A percentile compares a stretch with the other conserved stretches of the same genome.
phyloP scores from a whole-genome alignment of 1,140 invertebrate species.

The Zaprionus capensis region DNA sequence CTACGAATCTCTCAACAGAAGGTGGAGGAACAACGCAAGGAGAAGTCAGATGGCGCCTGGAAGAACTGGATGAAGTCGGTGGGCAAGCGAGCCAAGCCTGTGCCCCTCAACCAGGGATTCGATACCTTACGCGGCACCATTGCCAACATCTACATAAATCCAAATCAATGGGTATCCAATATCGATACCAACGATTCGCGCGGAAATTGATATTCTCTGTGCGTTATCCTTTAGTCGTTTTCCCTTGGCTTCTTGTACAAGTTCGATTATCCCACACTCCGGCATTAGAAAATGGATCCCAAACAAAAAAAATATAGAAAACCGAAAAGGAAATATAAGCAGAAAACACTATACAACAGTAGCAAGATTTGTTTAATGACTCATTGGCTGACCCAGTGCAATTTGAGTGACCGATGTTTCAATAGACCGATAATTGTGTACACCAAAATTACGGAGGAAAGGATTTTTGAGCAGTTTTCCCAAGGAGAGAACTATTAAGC shows the following conservation, averaged over 20 bases:
- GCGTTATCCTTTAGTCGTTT: slow-evolving; percentile 11
- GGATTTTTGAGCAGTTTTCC: background rate
- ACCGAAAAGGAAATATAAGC: background rate
- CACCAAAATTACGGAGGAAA: background rate
- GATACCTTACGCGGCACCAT: slow-evolving; percentile 65
- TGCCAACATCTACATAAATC: slow-evolving; percentile 69
- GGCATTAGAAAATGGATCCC: background rate
- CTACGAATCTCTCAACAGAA: slow-evolving; percentile 27
- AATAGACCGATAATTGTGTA: slow-evolving; percentile 32
- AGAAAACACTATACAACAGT: background rate
- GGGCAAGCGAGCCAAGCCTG: slow-evolving; percentile 61
- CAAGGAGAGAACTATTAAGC: background rate
- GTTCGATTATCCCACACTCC: slow-evolving; percentile 10
- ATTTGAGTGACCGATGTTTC: slow-evolving; percentile 31
- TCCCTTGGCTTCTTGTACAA: background rate
- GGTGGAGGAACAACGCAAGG: slow-evolving; percentile 47
- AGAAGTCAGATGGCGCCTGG: slow-evolving; percentile 54
- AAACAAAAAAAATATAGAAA: background rate
- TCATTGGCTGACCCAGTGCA: slow-evolving; percentile 28
- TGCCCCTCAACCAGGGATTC: slow-evolving; percentile 73
- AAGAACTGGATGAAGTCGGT: slow-evolving; percentile 68
- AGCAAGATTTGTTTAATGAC: slow-evolving; percentile 28
- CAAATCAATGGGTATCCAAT: slow-evolving; percentile 66
- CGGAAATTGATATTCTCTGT: slow-evolving; percentile 37
- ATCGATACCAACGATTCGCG: slow-evolving; percentile 54